Conservation (phyloP, 1,140 invertebrate genomes). For the Bombus cullumanus region DNA sequence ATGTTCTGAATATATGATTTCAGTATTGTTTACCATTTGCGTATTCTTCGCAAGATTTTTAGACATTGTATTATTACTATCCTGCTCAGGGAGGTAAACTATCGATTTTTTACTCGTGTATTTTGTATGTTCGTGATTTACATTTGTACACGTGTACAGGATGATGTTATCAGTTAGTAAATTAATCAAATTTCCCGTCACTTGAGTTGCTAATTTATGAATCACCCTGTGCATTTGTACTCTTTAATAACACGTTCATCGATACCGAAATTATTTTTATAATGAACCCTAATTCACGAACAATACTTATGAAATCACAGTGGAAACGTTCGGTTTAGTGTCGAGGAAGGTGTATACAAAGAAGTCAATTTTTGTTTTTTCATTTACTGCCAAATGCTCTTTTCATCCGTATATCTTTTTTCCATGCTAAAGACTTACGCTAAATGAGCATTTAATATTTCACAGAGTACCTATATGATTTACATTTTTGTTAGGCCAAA, state of each 20-base stretch:
- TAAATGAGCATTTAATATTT: conserved; percentile 57
- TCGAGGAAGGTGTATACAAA: neutral
- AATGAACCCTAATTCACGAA: neutral
- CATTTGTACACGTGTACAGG: neutral
- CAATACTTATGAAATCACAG: neutral
- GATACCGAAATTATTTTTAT: neutral
- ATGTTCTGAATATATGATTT: neutral
- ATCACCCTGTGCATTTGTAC: neutral
- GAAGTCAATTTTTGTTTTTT: neutral
- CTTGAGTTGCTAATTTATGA: neutral
- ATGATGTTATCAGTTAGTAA: neutral
- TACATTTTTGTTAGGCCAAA: conserved; percentile 62
- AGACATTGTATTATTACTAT: conserved; percentile 23
- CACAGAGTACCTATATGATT: conserved; percentile 53
- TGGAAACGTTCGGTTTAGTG: neutral
- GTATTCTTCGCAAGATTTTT: neutral
- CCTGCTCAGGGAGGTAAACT: conserved; percentile 12
- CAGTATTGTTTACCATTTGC: conserved; percentile 7
- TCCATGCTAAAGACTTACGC: conserved; percentile 11
- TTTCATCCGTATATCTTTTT: conserved; percentile 21
- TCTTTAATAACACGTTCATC: neutral
- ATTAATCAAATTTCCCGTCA: neutral
- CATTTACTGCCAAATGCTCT: conserved; percentile 52
- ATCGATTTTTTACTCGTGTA: conserved; percentile 14
- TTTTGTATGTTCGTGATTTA: conserved; percentile 25